Conservation (phyloP, 2,113 vertebrate species). For the Platycercus adscitus region DNA sequence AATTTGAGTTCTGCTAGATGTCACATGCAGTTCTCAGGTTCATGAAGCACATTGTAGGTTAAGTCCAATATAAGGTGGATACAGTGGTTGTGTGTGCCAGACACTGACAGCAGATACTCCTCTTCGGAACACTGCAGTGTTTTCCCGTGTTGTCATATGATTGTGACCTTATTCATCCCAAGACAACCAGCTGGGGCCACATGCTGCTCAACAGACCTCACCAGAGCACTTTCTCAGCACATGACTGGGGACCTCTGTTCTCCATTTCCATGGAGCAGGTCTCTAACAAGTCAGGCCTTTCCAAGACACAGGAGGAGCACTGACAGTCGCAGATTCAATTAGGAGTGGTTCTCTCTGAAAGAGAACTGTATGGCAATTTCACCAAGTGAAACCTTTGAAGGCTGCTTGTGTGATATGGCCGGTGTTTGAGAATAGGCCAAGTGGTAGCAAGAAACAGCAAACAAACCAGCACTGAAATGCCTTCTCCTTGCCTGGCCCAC, state of each 20-base stretch:
- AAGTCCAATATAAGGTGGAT: not conserved
- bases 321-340: not conserved
- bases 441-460: not conserved
- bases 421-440: not conserved
- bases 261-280: not conserved
- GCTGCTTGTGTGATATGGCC: not conserved
- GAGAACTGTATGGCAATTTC: not conserved
- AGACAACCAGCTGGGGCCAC: not conserved
- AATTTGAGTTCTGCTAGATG: not conserved
- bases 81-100: not conserved
- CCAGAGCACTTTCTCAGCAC: not conserved
- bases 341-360: slow-evolving; percentile 1
- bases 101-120: not conserved
- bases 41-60: not conserved
- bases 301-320: not conserved
- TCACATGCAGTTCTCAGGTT: not conserved
- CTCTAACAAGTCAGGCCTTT: not conserved
- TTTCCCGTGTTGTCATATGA: not conserved
- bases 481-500: not conserved
- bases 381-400: not conserved
- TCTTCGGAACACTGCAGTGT: not conserved
- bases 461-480: not conserved
- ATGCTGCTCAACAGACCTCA: not conserved
- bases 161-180: not conserved
- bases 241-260: not conserved